Percentiles rank a stretch among this genome's conserved stretches.
These are phyloP conservation scores for Philypnodon macrostomus DNA, from an alignment of 2,797 vertebrate species.

Conservation along the genomic window DNA sequence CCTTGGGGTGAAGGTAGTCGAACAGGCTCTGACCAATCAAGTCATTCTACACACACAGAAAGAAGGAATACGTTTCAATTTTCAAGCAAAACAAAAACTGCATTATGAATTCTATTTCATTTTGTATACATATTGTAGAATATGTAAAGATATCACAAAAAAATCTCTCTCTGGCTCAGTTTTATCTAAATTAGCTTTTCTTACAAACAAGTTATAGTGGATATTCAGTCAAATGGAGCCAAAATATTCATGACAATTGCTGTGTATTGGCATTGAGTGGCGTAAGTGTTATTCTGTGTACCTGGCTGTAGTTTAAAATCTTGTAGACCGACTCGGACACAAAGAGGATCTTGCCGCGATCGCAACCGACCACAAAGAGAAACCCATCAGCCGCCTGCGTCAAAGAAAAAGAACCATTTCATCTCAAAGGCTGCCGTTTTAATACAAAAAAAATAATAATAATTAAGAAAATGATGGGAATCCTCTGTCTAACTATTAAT, in stretches of 20 bases:
- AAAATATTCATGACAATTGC: not conserved
- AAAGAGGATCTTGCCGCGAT: constrained; percentile 97
- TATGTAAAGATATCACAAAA: too few relatives aligned
- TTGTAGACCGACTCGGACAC: constrained; percentile 99
- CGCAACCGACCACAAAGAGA: constrained; percentile 97
- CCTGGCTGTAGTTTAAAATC: constrained; percentile 99
- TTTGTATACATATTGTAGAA: too few relatives aligned
- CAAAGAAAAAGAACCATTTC: not conserved
- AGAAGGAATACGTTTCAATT: not conserved
- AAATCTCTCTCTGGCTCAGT: too few relatives aligned
- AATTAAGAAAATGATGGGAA: not conserved
- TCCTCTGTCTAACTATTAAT: not conserved
- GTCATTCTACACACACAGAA: constrained; percentile 82
- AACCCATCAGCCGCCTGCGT: constrained; percentile 95
- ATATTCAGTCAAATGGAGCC: too few relatives aligned
- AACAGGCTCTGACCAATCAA: constrained; percentile 98
- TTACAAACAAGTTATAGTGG: too few relatives aligned
- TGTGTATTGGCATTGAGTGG: not conserved
- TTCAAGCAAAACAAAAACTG: not conserved
- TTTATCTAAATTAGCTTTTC: too few relatives aligned
- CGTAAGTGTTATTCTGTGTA: constrained; percentile 51
- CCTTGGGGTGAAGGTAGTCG: constrained; percentile 98
- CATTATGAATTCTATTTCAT: too few relatives aligned
- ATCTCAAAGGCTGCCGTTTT: too few relatives aligned
- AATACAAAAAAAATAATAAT: not conserved